Conservation (phyloP, 1,140 invertebrate genomes). For the Trichonephila clavipes region DNA sequence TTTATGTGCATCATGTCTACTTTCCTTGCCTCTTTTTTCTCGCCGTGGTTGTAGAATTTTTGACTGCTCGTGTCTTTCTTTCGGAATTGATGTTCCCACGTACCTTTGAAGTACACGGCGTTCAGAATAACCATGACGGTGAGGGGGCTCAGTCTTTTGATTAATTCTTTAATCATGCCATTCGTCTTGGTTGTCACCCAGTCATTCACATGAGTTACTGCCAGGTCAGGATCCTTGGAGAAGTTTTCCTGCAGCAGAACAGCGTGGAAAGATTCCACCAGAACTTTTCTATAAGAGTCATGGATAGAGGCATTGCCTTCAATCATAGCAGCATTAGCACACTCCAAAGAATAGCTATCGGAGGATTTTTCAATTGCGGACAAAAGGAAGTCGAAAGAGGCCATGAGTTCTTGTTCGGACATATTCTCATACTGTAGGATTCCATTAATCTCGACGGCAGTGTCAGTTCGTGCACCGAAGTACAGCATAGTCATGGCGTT, state of each 20-base stretch:
- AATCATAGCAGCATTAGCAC: neutral
- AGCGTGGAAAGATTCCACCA: constrained; percentile 26
- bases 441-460: constrained; percentile 70
- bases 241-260: neutral
- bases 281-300: neutral
- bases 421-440: constrained; percentile 10
- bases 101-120: constrained; percentile 80
- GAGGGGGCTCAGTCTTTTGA: constrained; percentile 52
- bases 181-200: neutral
- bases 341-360: neutral
- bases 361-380: neutral
- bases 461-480: constrained; percentile 78
- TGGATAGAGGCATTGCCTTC: neutral
- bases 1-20: constrained; percentile 55
- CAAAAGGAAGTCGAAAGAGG: neutral
- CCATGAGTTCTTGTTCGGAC: neutral
- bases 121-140: constrained; percentile 78
- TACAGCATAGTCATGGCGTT: constrained; percentile 77
- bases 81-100: constrained; percentile 76
- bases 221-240: constrained; percentile 58
- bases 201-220: constrained; percentile 84
- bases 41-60: constrained; percentile 36
- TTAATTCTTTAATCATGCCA: constrained; percentile 83
- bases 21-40: neutral
- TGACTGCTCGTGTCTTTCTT: constrained; percentile 24